phyloP scores from a whole-genome alignment of 2,113 vertebrate species.

The Toxotes chatareus region DNA sequence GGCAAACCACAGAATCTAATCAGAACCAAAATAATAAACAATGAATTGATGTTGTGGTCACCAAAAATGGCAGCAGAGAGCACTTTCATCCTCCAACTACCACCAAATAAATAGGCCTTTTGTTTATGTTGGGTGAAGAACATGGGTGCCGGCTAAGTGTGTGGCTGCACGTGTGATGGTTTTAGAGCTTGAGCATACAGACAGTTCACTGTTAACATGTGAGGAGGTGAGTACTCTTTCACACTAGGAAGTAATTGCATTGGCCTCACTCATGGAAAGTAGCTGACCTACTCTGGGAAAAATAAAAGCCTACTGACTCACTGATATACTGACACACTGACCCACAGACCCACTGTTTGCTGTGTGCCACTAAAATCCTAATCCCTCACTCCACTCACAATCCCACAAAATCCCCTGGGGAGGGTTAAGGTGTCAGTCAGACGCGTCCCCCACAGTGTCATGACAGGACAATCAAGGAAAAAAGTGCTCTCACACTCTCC shows the following conservation, averaged over 20 bases:
- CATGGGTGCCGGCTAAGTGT: not conserved
- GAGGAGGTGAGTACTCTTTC: constrained; percentile 20
- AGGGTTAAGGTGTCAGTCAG: constrained; percentile 71
- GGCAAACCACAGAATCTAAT: not conserved
- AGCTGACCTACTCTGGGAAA: constrained; percentile 64
- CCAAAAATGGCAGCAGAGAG: not conserved
- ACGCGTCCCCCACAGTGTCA: constrained; percentile 47
- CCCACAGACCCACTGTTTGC: constrained; percentile 81
- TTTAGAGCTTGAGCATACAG: constrained; percentile 7
- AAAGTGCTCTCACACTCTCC: constrained; percentile 49
- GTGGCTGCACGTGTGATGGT: constrained; percentile 27
- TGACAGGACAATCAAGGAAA: constrained; percentile 47
- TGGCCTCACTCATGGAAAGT: constrained; percentile 66
- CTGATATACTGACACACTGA: constrained; percentile 90
- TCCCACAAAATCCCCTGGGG: constrained; percentile 77
- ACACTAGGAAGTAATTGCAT: constrained; percentile 48
- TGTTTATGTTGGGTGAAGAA: constrained; percentile 1
- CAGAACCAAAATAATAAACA: not conserved
- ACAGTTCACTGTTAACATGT: constrained; percentile 11
- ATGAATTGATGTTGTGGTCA: no score
- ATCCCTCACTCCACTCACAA: constrained; percentile 78
- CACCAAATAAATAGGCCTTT: not conserved
- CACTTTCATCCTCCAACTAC: not conserved
- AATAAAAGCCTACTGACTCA: constrained; percentile 85
- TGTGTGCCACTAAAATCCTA: constrained; percentile 76